Evolutionary conservation across 2,888 invertebrate genomes (phyloP), one percentile per base, ranked within the genome.

Genomic region (Leptodirus hochenwartii): DNA sequence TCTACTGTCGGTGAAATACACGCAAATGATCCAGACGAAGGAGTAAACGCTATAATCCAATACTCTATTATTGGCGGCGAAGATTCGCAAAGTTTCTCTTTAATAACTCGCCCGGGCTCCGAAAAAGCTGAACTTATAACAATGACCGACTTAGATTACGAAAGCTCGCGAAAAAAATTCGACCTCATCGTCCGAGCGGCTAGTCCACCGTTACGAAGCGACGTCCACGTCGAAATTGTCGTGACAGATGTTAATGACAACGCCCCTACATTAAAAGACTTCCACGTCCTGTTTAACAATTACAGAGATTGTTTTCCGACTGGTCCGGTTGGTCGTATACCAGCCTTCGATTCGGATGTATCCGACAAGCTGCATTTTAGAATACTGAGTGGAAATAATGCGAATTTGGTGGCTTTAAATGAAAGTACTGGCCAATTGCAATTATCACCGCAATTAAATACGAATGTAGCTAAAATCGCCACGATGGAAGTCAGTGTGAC

Each of bases 231-330:
- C 0, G 82, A 84, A 47, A 73, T 95, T 17, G 56, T 84, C 4
- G 85, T 95, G 0, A 84, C 84, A 0, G 95, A 93, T 51, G 81
- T 88, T 0, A 91, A 96, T 49, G 96, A 96, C 49, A 95, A 96
- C 49, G 81, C 84, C 0, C 96, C 96, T 0, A 62, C 78, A 40
- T 59, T 96, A 43, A 76, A 82, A 42, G 90, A 96, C 49, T 96
- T 96, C 47, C 56, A 59, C 40, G 76, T 96, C 1, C 77, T 96
- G 29, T 88, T 95, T 55, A 95, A 95, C 56, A 95, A 95, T 47
- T 95, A 81, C 53, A 77, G 78, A 41, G 84, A 90, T 44, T 81
- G 84, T 46, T 95, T 95, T 49, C 91, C 93, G 0, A 76, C 78
- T n/a, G 80, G 81, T 1, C 72, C 84, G 0, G 82, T 95, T 44